These are phyloP conservation scores for Ascidia mentula DNA, from an alignment of 23 tunicate species.

Conservation along the genomic window DNA sequence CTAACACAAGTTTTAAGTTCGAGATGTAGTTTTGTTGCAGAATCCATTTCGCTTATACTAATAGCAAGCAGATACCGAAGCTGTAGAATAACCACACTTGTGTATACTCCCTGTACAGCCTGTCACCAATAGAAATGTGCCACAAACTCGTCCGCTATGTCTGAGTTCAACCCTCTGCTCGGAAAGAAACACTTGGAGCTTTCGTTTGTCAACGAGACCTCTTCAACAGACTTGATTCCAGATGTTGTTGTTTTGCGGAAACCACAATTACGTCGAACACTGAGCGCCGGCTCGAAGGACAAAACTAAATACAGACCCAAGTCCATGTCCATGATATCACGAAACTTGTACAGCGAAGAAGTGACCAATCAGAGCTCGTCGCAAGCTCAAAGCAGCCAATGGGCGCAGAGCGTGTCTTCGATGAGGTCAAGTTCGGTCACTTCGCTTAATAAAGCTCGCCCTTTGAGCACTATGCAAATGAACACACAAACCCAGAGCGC, in stretches of 20 bases:
- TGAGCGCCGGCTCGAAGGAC: not conserved
- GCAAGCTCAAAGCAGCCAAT: not conserved
- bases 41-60: too few species aligned
- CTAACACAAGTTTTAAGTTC: too few species aligned
- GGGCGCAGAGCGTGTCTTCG: not conserved
- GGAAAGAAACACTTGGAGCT: not conserved
- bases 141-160: not conserved
- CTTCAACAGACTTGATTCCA: not conserved
- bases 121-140: not conserved
- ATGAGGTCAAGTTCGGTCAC: not conserved
- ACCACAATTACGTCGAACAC: not conserved
- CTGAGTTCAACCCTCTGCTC: conserved; percentile 1
- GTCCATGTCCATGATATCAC: conserved; percentile 25
- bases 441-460: not conserved
- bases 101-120: too few species aligned
- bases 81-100: too few species aligned
- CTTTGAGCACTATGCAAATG: not conserved
- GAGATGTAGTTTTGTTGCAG: too few species aligned
- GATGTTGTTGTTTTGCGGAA: not conserved
- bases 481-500: not conserved
- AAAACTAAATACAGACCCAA: conserved; percentile 13
- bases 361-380: not conserved
- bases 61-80: too few species aligned
- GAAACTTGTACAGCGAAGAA: not conserved
- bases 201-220: not conserved